These are phyloP conservation scores for Hyposmocoma kahamanoa DNA, from an alignment of 1,140 invertebrate genomes.

Conservation along the genomic window DNA sequence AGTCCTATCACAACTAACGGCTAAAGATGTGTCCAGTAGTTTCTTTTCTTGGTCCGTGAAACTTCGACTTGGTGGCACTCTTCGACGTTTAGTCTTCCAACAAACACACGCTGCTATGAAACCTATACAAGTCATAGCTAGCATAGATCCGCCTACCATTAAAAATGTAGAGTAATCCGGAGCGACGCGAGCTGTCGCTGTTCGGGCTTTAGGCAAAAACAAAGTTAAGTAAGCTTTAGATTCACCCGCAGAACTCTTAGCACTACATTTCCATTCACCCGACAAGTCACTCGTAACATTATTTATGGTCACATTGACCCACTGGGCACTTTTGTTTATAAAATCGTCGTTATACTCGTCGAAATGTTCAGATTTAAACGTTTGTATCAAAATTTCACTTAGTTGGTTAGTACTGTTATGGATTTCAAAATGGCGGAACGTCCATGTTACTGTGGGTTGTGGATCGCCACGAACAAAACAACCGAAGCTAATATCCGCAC, in stretches of 20 bases:
- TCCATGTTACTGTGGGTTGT: slow-evolving; percentile 86
- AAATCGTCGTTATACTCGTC: slow-evolving; percentile 46
- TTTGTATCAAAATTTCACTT: slow-evolving; percentile 42
- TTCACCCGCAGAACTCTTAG: slow-evolving; percentile 56
- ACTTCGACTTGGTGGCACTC: slow-evolving; percentile 81
- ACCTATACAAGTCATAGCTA: slow-evolving; percentile 49
- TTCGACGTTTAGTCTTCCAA: slow-evolving; percentile 68
- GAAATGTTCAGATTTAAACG: slow-evolving; percentile 35
- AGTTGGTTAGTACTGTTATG: slow-evolving; percentile 39
- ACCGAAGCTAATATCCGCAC: slow-evolving; percentile 78
- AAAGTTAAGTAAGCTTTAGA: slow-evolving; percentile 51
- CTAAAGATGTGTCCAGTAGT: slow-evolving; percentile 82
- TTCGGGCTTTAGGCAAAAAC: slow-evolving; percentile 52
- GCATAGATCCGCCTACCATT: slow-evolving; percentile 46
- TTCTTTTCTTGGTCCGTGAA: slow-evolving; percentile 91
- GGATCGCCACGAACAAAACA: slow-evolving; percentile 88
- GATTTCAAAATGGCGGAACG: slow-evolving; percentile 77
- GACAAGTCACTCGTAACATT: slow-evolving; percentile 64
- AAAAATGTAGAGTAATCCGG: slow-evolving; percentile 63
- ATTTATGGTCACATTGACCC: slow-evolving; percentile 61
- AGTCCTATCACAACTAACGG: slow-evolving; percentile 81
- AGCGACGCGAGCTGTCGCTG: slow-evolving; percentile 46
- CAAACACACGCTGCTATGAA: slow-evolving; percentile 52
- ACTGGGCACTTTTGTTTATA: slow-evolving; percentile 60
- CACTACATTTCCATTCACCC: slow-evolving; percentile 65